These are phyloP conservation scores for Triops cancriformis DNA, from an alignment of 1,140 invertebrate species.

Conservation along the genomic window DNA sequence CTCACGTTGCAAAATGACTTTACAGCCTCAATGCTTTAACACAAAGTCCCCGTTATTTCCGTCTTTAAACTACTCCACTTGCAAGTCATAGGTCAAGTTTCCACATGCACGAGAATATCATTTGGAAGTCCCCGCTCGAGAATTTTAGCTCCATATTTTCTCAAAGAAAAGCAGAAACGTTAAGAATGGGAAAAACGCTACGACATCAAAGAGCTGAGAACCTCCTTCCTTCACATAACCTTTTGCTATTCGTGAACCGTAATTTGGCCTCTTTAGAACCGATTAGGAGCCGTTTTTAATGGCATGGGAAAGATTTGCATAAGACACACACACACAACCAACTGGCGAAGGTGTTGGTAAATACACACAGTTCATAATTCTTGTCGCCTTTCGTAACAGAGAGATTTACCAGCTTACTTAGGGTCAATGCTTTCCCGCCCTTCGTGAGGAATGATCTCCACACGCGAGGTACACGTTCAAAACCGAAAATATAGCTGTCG, in stretches of 20 bases:
- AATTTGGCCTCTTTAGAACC: background rate
- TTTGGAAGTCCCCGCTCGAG: background rate
- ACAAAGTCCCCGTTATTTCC: background rate
- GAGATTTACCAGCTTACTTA: background rate
- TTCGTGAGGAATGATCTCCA: too few relatives aligned
- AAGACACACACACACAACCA: background rate
- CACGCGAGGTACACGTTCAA: too few relatives aligned
- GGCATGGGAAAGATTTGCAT: background rate
- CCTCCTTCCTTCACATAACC: background rate
- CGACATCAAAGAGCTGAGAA: background rate
- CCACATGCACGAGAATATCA: background rate
- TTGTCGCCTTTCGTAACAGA: too few relatives aligned
- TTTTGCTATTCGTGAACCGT: background rate
- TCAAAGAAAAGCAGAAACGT: too few relatives aligned
- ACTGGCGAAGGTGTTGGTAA: background rate
- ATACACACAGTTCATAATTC: background rate
- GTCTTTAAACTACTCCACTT: conserved; percentile 1
- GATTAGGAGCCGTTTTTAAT: background rate
- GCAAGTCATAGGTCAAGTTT: background rate
- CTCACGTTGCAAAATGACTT: background rate
- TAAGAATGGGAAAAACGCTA: background rate
- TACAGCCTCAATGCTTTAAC: background rate
- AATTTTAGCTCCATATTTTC: too few relatives aligned
- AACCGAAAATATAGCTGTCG: too few relatives aligned
- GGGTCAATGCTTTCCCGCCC: too few relatives aligned